phyloP scores from a whole-genome alignment of 2,797 vertebrate genomes.

The Phataginus tetradactyla region DNA sequence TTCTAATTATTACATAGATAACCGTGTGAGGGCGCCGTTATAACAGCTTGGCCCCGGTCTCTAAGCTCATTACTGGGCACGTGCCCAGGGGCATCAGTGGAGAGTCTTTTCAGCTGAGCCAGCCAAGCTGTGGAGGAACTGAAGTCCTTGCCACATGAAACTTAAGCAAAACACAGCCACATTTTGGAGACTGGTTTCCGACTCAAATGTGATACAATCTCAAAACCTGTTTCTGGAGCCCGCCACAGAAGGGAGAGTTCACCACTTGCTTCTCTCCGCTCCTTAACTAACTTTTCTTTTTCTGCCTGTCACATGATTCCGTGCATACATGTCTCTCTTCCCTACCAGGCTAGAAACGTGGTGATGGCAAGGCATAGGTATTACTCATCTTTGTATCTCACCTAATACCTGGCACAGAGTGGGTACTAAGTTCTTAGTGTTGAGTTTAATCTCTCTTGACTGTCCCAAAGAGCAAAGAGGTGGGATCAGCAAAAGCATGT shows the following conservation, averaged over 20 bases:
- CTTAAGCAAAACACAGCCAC: neutral
- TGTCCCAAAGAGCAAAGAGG: neutral
- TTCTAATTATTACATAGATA: slow-evolving; percentile 30
- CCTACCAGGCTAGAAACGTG: neutral
- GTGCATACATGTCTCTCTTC: neutral
- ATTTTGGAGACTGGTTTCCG: neutral
- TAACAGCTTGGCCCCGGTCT: slow-evolving; percentile 35
- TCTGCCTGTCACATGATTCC: neutral
- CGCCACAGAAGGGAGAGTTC: neutral
- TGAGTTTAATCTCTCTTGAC: neutral
- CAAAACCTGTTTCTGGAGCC: neutral
- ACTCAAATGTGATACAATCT: neutral
- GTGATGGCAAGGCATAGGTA: neutral
- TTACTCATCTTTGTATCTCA: neutral
- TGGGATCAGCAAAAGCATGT: neutral
- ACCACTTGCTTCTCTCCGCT: neutral
- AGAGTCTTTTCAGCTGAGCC: slow-evolving; percentile 34
- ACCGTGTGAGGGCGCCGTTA: neutral
- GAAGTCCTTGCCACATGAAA: neutral
- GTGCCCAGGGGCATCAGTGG: neutral
- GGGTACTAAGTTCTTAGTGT: neutral
- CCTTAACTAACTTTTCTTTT: neutral
- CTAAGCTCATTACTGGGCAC: slow-evolving; percentile 61
- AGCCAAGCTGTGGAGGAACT: slow-evolving; percentile 9
- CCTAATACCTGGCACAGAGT: neutral